Conservation (phyloP, 2,888 invertebrate species). For the Drosophila diplacantha region DNA sequence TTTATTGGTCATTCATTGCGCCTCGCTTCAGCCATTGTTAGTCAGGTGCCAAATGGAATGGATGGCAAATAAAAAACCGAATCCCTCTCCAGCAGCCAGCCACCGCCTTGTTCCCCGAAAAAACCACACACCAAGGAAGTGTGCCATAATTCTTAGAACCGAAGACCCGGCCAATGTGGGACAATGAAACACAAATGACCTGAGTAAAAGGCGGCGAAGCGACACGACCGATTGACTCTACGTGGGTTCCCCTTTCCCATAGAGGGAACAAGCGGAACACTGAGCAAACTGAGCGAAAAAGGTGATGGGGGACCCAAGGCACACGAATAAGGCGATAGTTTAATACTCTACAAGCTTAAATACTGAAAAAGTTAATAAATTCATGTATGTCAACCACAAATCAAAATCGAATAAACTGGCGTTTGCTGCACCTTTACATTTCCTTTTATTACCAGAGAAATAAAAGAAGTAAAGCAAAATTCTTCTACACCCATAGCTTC, state of each 20-base stretch:
- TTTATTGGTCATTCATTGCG: conserved; percentile 52
- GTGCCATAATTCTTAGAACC: conserved; percentile 44
- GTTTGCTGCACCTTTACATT: neutral
- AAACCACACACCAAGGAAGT: conserved; percentile 4
- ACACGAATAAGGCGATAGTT: neutral
- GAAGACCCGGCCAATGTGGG: conserved; percentile 34
- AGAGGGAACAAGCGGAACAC: neutral
- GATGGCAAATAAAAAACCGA: conserved; percentile 57
- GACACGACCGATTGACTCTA: conserved; percentile 49
- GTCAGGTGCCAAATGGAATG: conserved; percentile 55
- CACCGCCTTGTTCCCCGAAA: neutral
- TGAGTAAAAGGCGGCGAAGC: conserved; percentile 42
- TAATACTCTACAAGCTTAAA: conserved; percentile 1
- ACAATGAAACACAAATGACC: conserved; percentile 65
- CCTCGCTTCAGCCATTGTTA: conserved; percentile 46
- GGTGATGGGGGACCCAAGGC: neutral
- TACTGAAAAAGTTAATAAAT: neutral
- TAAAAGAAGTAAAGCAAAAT: neutral
- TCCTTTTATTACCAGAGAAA: neutral
- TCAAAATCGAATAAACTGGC: neutral
- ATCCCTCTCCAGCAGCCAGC: conserved; percentile 4
- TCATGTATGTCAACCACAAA: neutral
- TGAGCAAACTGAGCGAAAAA: neutral
- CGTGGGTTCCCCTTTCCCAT: neutral
- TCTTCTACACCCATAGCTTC: too few species aligned